Evolutionary conservation across 2,113 vertebrate genomes (phyloP).

Genomic region (Rhinolophus ferrumequinum): DNA sequence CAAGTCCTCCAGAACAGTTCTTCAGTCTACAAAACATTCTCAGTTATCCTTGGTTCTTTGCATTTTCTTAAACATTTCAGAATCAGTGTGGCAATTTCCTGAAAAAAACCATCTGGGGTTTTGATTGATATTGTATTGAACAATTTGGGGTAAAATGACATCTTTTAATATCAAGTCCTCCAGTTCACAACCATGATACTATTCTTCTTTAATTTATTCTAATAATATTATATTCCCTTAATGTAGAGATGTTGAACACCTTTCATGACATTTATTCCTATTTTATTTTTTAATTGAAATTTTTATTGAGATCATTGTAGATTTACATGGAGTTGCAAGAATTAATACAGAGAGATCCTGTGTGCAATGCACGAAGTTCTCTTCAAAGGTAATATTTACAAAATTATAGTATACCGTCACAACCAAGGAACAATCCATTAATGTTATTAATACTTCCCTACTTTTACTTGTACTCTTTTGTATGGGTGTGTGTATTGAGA

Average conservation of each 20-base stretch:
- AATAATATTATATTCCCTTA: neutral
- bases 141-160: neutral
- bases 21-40: neutral
- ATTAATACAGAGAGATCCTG: neutral
- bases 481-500: neutral
- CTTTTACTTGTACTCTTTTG: neutral
- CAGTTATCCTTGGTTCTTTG: neutral
- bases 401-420: neutral
- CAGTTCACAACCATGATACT: neutral
- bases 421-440: neutral
- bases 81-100: neutral
- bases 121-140: neutral
- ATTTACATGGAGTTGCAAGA: too few species aligned
- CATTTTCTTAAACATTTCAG: neutral
- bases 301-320: too few species aligned
- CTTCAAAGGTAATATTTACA: neutral
- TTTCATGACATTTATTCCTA: neutral
- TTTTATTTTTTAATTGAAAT: too few species aligned
- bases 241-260: neutral
- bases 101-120: neutral
- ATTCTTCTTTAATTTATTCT: neutral
- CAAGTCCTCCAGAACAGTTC: neutral
- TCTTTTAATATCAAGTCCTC: neutral
- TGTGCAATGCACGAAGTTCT: neutral
- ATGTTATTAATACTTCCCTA: neutral